These are phyloP conservation scores for Otocyon megalotis DNA, from an alignment of 2,113 vertebrate genomes.

Conservation along the genomic window DNA sequence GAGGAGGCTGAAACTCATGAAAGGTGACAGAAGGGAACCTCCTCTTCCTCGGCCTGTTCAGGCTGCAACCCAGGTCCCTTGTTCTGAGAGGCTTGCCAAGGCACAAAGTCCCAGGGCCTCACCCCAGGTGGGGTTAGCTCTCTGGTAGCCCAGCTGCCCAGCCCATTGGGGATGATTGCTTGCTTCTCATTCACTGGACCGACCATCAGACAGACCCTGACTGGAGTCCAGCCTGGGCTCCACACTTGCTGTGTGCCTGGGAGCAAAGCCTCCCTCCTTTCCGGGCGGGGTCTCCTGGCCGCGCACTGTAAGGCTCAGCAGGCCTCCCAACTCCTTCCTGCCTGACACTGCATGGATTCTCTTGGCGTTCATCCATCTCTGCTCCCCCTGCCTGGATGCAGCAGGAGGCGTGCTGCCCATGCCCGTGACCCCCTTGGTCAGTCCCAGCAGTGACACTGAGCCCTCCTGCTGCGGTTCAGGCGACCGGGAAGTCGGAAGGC, in stretches of 20 bases:
- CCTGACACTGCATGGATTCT: not conserved
- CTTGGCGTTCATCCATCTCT: not conserved
- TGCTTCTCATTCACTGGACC: not conserved
- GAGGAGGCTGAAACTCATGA: not conserved
- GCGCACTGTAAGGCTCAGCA: rapidly evolving
- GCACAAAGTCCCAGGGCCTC: not conserved
- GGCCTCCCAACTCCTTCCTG: not conserved
- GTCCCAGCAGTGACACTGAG: not conserved
- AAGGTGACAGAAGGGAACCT: not conserved
- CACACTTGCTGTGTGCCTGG: not conserved
- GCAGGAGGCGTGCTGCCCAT: not conserved
- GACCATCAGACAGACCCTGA: no score
- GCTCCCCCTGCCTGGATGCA: not conserved
- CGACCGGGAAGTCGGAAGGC: not conserved
- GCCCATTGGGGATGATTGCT: not conserved
- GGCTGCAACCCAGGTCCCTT: no score
- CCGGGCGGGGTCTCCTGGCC: not conserved
- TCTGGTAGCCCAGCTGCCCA: not conserved
- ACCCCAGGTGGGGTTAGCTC: not conserved
- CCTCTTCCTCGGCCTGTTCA: not conserved
- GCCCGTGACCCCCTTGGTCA: not conserved
- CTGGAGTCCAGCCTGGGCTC: not conserved
- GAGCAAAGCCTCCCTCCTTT: not conserved
- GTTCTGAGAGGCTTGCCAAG: not conserved
- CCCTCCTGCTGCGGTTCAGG: not conserved